Percentiles rank a stretch among this genome's conserved stretches.
Conservation (phyloP, 2,888 invertebrate species). For the Crepidodera aurea region DNA sequence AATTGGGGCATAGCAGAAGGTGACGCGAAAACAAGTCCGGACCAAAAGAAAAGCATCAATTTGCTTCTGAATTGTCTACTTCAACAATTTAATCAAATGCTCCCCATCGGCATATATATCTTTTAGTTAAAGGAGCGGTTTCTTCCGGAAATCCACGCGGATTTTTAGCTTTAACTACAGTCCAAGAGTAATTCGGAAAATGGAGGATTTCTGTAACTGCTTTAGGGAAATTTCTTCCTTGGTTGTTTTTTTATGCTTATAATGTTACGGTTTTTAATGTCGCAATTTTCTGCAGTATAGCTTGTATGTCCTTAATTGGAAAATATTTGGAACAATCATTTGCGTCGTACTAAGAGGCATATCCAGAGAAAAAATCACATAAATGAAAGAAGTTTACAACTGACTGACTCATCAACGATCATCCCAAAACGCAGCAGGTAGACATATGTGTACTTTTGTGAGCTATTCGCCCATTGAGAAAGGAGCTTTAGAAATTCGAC, state of each 20-base stretch:
- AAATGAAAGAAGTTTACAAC: too few relatives aligned
- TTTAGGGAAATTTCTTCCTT: background rate
- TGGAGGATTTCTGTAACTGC: conserved; percentile 7
- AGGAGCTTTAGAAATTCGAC: too few relatives aligned
- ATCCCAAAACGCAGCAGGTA: too few relatives aligned
- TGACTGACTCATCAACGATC: too few relatives aligned
- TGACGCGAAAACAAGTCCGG: conserved; percentile 22
- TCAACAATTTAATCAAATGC: conserved; percentile 27
- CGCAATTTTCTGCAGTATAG: too few relatives aligned
- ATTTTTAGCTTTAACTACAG: conserved; percentile 11
- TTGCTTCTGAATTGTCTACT: conserved; percentile 29
- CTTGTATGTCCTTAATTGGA: too few relatives aligned
- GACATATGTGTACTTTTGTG: too few relatives aligned
- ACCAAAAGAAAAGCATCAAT: conserved; percentile 28
- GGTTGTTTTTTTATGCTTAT: background rate
- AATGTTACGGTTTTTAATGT: background rate
- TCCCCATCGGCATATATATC: conserved; percentile 29
- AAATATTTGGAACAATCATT: too few relatives aligned
- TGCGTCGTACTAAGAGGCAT: too few relatives aligned
- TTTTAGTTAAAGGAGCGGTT: conserved; percentile 8
- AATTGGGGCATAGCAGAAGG: conserved; percentile 8
- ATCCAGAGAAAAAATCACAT: too few relatives aligned
- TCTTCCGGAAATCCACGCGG: conserved; percentile 18
- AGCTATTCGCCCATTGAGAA: too few relatives aligned
- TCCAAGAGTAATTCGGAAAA: conserved; percentile 19